A percentile compares a stretch with the other conserved stretches of the same genome.
These are phyloP conservation scores for Mamestra brassicae DNA, from an alignment of 2,888 invertebrate species.

Conservation along the genomic window DNA sequence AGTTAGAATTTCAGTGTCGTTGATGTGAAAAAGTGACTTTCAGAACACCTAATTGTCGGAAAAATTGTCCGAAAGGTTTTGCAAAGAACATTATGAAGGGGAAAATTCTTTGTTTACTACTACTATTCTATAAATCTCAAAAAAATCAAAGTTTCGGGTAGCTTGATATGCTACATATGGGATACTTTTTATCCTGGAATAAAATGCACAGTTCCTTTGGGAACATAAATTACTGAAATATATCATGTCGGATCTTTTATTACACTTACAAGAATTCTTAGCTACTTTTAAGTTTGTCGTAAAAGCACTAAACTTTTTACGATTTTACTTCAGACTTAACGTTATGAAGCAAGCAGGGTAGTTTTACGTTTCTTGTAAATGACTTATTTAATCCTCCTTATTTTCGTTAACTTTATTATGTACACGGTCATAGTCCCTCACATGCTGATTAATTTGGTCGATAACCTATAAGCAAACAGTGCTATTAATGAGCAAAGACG, in stretches of 20 bases:
- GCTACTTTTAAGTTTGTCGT: neutral
- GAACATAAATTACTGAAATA: neutral
- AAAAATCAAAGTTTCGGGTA: too few species aligned
- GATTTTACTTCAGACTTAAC: neutral
- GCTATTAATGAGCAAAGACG: too few species aligned
- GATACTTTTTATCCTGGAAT: too few species aligned
- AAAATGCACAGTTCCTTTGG: too few species aligned
- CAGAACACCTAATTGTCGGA: neutral
- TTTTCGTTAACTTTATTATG: neutral
- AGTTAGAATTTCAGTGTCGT: constrained; percentile 37
- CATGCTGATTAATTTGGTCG: neutral
- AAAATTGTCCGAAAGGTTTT: neutral
- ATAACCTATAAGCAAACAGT: neutral
- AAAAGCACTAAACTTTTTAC: neutral
- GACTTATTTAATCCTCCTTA: neutral
- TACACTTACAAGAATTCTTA: neutral
- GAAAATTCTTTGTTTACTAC: too few species aligned
- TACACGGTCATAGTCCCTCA: neutral
- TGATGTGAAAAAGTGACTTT: constrained; percentile 30
- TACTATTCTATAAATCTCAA: too few species aligned
- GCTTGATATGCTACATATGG: too few species aligned
- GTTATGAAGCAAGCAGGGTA: neutral
- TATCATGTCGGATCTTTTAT: neutral
- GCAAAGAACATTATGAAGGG: too few species aligned
- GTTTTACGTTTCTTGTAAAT: neutral